Evolutionary conservation across 2,797 vertebrate genomes (phyloP), one percentile per base, ranked within the genome.

Genomic region (Hemibagrus guttatus): DNA sequence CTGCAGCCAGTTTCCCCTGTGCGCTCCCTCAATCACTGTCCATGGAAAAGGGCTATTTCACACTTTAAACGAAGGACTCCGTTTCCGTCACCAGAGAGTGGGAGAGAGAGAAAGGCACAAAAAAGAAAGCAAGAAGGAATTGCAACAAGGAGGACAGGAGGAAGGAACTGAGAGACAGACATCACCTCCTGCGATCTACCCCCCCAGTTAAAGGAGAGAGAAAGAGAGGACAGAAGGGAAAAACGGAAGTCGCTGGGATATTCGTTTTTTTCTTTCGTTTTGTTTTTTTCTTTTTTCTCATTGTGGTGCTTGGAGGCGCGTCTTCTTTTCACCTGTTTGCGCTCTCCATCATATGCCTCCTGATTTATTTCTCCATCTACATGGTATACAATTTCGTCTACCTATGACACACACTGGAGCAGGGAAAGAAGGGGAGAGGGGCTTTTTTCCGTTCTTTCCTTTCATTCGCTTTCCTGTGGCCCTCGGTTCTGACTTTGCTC

Each of bases 201-300:
- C 58, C 35, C 63, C 92, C 85, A 83, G 46, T 54, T 28, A 94
- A 93, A 87, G 83, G 74, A 89, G 80, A 88, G 72, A 88, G 86
- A 89, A 78, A 74, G 58, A 52, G 81, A 84, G 66, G 76, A 83
- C 84, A 79, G 75, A 84, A 89, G 89, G 93, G 93, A 95, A 94
- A 85, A 93, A 96, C 96, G 95, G 96, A 96, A 95, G 95, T 94
- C 95, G 94, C 95, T 95, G 95, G 96, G 96, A 94, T 96, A 96
- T 96, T 96, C 93, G 92, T 95, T 95, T 96, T 96, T 96, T 96
- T 96, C 94, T 96, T 96, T 95, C 94, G 95, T 93, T 96, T 96
- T 93, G 92, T 96, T 93, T 96, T 96, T 94, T 96, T 96, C 93
- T 93, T 96, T 92, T 95, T 96, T 92, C 95, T 96, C 93, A 96